Conservation (phyloP, 1,140 invertebrate genomes). For the Brachionus rubens region DNA sequence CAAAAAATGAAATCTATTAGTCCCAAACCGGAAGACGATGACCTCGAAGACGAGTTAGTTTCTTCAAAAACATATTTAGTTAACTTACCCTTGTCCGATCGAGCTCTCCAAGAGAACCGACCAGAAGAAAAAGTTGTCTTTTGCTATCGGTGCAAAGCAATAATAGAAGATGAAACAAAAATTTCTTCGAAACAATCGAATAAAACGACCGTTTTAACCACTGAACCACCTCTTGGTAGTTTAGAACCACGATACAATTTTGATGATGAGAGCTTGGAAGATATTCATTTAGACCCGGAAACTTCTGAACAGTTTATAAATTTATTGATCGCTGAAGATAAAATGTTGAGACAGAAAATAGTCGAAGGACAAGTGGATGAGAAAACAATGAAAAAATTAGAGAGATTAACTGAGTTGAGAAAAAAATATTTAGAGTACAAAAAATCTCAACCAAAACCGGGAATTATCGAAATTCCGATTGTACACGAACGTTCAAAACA, state of each 20-base stretch:
- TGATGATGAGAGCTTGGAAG: neutral
- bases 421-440: slow-evolving; percentile 10
- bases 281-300: slow-evolving; percentile 14
- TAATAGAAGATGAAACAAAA: no score
- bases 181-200: no score
- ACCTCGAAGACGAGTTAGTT: no score
- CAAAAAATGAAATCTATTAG: neutral
- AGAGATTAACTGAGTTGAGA: slow-evolving; percentile 10
- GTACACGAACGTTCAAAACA: neutral
- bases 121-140: no score
- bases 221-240: no score
- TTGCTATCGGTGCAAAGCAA: no score
- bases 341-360: slow-evolving; percentile 22
- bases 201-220: no score
- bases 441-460: neutral
- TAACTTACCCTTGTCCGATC: no score
- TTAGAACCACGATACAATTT: neutral
- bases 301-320: slow-evolving; percentile 42
- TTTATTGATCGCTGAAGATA: slow-evolving; percentile 15
- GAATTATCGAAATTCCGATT: slow-evolving; percentile 13
- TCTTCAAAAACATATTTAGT: no score
- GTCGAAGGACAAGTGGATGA: slow-evolving; percentile 4
- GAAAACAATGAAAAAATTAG: neutral
- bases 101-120: no score
- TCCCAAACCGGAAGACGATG: no score